Percentiles rank a stretch among this genome's conserved stretches.
Evolutionary conservation across 1,140 invertebrate genomes (phyloP).

Genomic region (Scaptomyza pallida): DNA sequence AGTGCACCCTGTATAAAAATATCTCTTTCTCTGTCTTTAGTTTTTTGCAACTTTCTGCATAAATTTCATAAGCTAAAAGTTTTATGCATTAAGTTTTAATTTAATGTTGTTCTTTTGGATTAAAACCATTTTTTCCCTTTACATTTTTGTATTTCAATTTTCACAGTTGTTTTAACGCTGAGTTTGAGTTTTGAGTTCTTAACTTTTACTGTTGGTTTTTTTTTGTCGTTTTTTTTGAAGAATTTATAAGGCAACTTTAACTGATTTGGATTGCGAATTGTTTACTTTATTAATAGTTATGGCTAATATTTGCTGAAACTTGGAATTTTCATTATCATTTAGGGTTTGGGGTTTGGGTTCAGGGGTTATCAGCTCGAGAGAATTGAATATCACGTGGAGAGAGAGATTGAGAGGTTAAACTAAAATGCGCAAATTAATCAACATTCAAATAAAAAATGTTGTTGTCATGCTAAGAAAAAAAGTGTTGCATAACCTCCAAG

Average conservation of each 20-base stretch:
- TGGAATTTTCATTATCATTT: neutral
- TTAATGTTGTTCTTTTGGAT: neutral
- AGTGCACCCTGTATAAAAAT: too few species aligned
- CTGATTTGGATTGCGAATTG: neutral
- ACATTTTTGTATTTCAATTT: neutral
- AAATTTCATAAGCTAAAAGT: too few species aligned
- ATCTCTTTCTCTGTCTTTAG: neutral
- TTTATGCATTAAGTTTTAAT: neutral
- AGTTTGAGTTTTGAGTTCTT: neutral
- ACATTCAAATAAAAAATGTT: neutral
- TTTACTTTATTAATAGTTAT: neutral
- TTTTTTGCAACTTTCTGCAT: too few species aligned
- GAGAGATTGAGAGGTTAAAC: constrained; percentile 5
- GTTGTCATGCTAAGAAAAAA: too few species aligned
- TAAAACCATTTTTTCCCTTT: neutral
- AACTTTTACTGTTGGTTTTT: neutral
- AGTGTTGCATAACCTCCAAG: neutral
- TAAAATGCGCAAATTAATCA: neutral
- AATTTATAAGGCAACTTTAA: neutral
- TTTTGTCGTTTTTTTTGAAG: neutral
- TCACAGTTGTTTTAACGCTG: neutral
- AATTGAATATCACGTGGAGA: neutral
- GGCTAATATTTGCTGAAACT: neutral
- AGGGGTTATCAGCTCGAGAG: constrained; percentile 12
- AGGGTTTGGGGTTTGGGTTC: neutral